Evolutionary conservation across 2,113 vertebrate genomes (phyloP).

Genomic region (Alethe diademata): DNA sequence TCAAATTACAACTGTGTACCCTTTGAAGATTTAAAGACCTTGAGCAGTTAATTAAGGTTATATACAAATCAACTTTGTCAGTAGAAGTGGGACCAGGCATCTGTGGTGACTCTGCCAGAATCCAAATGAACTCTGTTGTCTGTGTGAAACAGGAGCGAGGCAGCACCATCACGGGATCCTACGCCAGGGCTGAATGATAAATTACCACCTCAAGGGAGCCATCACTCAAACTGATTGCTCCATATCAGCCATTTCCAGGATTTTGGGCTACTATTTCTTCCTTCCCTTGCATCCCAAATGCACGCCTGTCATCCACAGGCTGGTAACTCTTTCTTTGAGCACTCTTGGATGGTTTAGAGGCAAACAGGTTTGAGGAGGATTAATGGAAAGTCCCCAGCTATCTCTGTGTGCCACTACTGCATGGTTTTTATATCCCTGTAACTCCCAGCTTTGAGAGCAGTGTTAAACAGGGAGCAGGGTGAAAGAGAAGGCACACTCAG

Average conservation of each 20-base stretch:
- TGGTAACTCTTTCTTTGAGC: conserved; percentile 54
- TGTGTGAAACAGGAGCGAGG: conserved; percentile 47
- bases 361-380: conserved; percentile 52
- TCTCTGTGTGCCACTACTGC: conserved; percentile 24
- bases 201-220: conserved; percentile 81
- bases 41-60: conserved; percentile 52
- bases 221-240: conserved; percentile 84
- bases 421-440: conserved; percentile 2
- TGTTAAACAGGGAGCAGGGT: background rate
- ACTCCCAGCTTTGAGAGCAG: conserved; percentile 12
- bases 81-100: conserved; percentile 30
- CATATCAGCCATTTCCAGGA: conserved; percentile 81
- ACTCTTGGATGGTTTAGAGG: conserved; percentile 44
- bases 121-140: conserved; percentile 70
- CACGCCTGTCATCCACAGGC: conserved; percentile 62
- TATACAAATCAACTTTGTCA: conserved; percentile 59
- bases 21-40: conserved; percentile 57
- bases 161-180: conserved; percentile 24
- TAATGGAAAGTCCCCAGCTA: conserved; percentile 46
- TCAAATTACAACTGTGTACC: conserved; percentile 59
- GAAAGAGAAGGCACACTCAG: background rate
- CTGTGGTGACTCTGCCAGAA: conserved; percentile 39
- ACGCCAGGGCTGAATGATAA: conserved; percentile 80
- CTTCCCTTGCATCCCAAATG: conserved; percentile 58
- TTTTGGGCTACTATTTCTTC: conserved; percentile 79